Percentiles rank a stretch among this genome's conserved stretches.
phyloP scores from a whole-genome alignment of 2,888 invertebrate genomes.

The Meandrusa payeni region DNA sequence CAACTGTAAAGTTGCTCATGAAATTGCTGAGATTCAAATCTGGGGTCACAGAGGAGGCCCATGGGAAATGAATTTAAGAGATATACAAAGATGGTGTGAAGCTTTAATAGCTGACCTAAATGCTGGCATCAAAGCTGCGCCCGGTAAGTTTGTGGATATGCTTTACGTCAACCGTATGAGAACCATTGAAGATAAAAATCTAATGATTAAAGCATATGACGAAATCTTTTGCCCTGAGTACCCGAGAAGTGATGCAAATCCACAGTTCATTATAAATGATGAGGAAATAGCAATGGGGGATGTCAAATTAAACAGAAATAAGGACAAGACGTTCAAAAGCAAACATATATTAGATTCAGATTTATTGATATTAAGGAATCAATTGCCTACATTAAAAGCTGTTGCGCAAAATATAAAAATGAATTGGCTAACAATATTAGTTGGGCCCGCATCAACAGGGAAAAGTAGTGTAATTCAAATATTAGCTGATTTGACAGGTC shows the following conservation, averaged over 20 bases:
- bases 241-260: slow-evolving; percentile 74
- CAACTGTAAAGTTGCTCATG: slow-evolving; percentile 84
- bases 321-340: slow-evolving; percentile 58
- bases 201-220: slow-evolving; percentile 79
- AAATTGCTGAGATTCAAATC: slow-evolving; percentile 81
- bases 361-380: slow-evolving; percentile 75
- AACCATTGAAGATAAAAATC: slow-evolving; percentile 86
- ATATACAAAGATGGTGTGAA: slow-evolving; percentile 96
- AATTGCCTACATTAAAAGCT: slow-evolving; percentile 86
- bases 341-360: slow-evolving; percentile 56
- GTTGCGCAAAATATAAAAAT: slow-evolving; percentile 92
- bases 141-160: slow-evolving; percentile 85
- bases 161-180: slow-evolving; percentile 95
- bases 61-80: slow-evolving; percentile 98
- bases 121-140: slow-evolving; percentile 50
- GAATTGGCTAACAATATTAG: slow-evolving; percentile 95
- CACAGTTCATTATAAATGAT: slow-evolving; percentile 81
- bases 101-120: slow-evolving; percentile 76
- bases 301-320: slow-evolving; percentile 68
- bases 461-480: slow-evolving; percentile 90
- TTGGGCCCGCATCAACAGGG: slow-evolving; percentile 88
- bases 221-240: slow-evolving; percentile 69
- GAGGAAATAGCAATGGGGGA: slow-evolving; percentile 84
- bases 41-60: slow-evolving; percentile 94
- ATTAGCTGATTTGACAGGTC: slow-evolving; percentile 87